Evolutionary conservation across 2,797 vertebrate species (phyloP).

Genomic region (Aulostomus chinensis): DNA sequence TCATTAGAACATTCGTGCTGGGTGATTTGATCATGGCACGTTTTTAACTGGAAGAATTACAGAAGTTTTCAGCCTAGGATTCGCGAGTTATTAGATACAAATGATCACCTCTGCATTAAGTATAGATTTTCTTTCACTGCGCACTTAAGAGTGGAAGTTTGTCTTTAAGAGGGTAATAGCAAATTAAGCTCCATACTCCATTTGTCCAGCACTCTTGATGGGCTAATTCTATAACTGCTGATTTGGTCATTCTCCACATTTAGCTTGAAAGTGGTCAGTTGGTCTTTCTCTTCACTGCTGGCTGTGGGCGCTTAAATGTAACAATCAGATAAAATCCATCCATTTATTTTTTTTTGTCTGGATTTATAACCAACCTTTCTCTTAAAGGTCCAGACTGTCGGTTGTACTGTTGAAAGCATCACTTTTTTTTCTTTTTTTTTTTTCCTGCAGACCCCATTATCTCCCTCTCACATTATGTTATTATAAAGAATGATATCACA

Average conservation of each 20-base stretch:
- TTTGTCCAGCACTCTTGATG: slow-evolving; percentile 87
- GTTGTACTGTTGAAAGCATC: slow-evolving; percentile 54
- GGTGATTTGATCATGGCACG: slow-evolving; percentile 87
- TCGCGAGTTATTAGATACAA: slow-evolving; percentile 88
- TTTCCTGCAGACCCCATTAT: slow-evolving; percentile 36
- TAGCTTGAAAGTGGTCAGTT: slow-evolving; percentile 85
- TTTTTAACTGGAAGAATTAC: slow-evolving; percentile 88
- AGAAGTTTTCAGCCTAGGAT: slow-evolving; percentile 86
- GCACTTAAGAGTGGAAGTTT: slow-evolving; percentile 89
- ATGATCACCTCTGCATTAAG: slow-evolving; percentile 89
- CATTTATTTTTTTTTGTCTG: slow-evolving; percentile 34
- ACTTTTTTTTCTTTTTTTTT: no score
- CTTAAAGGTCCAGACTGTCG: slow-evolving; percentile 50
- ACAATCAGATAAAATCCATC: slow-evolving; percentile 71
- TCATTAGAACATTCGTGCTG: slow-evolving; percentile 84
- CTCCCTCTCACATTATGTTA: slow-evolving; percentile 44
- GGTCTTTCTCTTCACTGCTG: slow-evolving; percentile 72
- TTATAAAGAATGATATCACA: slow-evolving; percentile 39
- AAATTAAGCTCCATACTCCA: slow-evolving; percentile 89
- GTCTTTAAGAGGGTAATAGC: slow-evolving; percentile 89
- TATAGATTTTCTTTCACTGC: slow-evolving; percentile 86
- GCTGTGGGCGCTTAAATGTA: slow-evolving; percentile 65
- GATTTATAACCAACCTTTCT: slow-evolving; percentile 63
- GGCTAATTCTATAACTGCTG: slow-evolving; percentile 90
- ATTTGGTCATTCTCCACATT: slow-evolving; percentile 85